Base-by-base conservation (phyloP, 2,113 vertebrate species). In the Vidua macroura region DNA sequence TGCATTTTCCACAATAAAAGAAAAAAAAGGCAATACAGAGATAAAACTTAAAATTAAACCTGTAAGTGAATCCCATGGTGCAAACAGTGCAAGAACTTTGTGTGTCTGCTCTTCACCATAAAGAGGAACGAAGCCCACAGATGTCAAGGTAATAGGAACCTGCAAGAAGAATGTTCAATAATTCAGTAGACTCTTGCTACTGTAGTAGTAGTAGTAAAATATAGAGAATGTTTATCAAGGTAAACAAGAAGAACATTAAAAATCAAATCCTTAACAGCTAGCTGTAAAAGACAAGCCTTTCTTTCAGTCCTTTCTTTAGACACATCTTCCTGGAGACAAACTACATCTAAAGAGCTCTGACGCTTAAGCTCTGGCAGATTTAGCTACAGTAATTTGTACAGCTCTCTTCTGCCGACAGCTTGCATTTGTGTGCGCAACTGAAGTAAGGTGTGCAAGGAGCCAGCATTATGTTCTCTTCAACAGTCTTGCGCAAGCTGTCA, bases 61-160 rank as follows among this genome's bases (percentile, higher is more conserved):
- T 98, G 97, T 98, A 41, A 98, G 70, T 0, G 88, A 95, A 82
- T 99, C 98, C 30, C 96, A 86, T 35, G 98, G 98, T n/a, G 98
- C 93, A 97, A 99, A 99, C 51, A 99, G 97, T 15, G 98, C 99
- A 97, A 99, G 98, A 69, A 99, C 69, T 97, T 98, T 99, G 87
- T 98, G 96, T 39, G 95, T 97, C 86, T 96, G 93, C 68, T 98
- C 97, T 78, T 80, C 94, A 95, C 99, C 99, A 96, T 98, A 99
- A 62, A 99, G 97, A 79, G 98, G 98, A 49, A 98, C 93, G 31
- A 98, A 98, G 75, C 98, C 97, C 91, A 99, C 98, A 52, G 97
- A 98, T 91, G 98, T 93, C 73, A 99, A 95, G 21, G 83, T 96
- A 90, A 99, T 97, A 75, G 98, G 96, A 90, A 99, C 92, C 99